Evolutionary conservation across 2,888 invertebrate genomes (phyloP).

Genomic region (Heteropelma amictum): DNA sequence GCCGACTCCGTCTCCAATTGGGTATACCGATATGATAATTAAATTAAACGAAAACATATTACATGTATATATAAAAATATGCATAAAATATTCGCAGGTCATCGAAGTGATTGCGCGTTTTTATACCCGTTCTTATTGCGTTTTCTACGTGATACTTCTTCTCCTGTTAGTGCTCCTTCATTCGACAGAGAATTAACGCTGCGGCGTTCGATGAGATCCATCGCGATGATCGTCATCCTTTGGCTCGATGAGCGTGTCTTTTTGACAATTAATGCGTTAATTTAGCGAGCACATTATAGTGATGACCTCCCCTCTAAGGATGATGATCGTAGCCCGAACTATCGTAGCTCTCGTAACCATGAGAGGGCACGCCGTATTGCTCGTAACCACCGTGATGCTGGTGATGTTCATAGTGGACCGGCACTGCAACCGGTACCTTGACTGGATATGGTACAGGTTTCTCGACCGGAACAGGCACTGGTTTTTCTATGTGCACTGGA

Average conservation of each 20-base stretch:
- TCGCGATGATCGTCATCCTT: slow-evolving; percentile 22
- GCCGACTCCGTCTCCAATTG: not conserved
- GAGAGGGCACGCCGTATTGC: slow-evolving; percentile 45
- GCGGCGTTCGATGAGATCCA: slow-evolving; percentile 42
- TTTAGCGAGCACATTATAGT: slow-evolving; percentile 24
- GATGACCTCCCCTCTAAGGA: slow-evolving; percentile 11
- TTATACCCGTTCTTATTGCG: slow-evolving; percentile 43
- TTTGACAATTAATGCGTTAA: slow-evolving; percentile 61
- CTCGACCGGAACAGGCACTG: slow-evolving; percentile 80
- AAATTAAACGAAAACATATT: slow-evolving; percentile 37
- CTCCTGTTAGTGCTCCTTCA: slow-evolving; percentile 15
- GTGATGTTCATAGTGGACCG: slow-evolving; percentile 79
- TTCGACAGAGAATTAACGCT: slow-evolving; percentile 23
- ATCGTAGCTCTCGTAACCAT: slow-evolving; percentile 50
- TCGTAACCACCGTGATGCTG: slow-evolving; percentile 72
- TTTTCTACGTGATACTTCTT: slow-evolving; percentile 14
- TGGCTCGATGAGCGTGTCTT: slow-evolving; percentile 25
- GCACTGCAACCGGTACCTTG: slow-evolving; percentile 82
- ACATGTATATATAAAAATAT: slow-evolving; percentile 36
- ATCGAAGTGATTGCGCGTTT: slow-evolving; percentile 58
- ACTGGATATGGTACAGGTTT: slow-evolving; percentile 83
- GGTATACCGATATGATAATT: slow-evolving; percentile 28
- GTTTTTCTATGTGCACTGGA: slow-evolving; percentile 80
- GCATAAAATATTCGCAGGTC: slow-evolving; percentile 55
- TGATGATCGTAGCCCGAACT: slow-evolving; percentile 47